Base-by-base conservation (phyloP, 2,113 vertebrate species). In the Manacus vitellinus region DNA sequence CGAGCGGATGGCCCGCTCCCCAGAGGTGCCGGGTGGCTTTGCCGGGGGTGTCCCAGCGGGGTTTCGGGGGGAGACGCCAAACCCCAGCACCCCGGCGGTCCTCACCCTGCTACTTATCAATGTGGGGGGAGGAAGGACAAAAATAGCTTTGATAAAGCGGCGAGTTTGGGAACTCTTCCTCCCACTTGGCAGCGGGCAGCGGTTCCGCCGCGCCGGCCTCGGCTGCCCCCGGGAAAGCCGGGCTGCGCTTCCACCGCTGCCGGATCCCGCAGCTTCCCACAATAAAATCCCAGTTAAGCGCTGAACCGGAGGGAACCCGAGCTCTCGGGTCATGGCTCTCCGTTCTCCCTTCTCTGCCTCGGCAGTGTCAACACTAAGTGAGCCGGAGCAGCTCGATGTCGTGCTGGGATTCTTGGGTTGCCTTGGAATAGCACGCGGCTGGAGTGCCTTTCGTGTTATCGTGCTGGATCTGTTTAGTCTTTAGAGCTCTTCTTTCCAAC, bases 91-190 rank as follows among this genome's bases (percentile, higher is more conserved):
- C 66, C 82, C 3, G 12, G 71, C 71, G 41, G 74, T 12, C 31
- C 30, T 70, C 5, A 73, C 66, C 52, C 13, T 19, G 49, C 46
- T 31, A 82, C 7, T 68, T 95, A 87, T 85, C 85, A 5, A 2
- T 8, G 63, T 13, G 12, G 4, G 22, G 8, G 30, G 46, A 28
- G 27, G 28, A 18, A 54, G 52, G 63, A 67, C 88, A n/a, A n/a
- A 94, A 88, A 91, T 81, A 92, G 89, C 85, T 39, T 55, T 71
- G 93, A 89, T 89, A 80, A 88, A 92, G 68, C 93, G n/a, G 46
- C 18, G 33, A 80, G 85, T 71, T 95, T 93, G 94, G 94, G 93
- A 84, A 27, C 68, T 88, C 58, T 76, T 80, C 92, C 81, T 92
- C 31, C 5, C 4, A 6, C 79, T 92, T 92, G 96, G 95, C 94